Base-by-base conservation (phyloP, 2,797 vertebrate genomes). In the Trichosurus vulpecula region DNA sequence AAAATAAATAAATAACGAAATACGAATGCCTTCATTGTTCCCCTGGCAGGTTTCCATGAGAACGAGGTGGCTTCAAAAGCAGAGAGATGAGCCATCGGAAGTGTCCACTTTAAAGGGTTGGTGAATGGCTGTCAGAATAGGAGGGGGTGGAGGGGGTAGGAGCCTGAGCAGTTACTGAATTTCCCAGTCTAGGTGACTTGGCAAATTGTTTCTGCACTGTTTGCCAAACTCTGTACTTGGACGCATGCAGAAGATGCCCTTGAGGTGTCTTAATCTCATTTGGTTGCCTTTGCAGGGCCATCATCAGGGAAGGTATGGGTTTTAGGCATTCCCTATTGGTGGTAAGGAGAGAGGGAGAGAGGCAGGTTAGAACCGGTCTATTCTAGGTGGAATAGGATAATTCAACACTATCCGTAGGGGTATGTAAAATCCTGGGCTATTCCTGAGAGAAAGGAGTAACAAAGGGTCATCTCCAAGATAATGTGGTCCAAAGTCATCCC, bases 1-100 rank as follows among this genome's bases (percentile, higher is more conserved):
- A 97, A 97, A 97, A 98, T 98, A 98, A 98, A 97, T 98, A 98
- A 98, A 97, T 98, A 98, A 98, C 66, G 0, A 96, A 92, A 93
- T 94, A 94, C 96, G 97, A 98, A 97, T 97, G 97, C 97, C 97
- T 97, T 92, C 95, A 95, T 93, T 98, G 94, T 97, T 95, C 97
- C 95, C 47, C 94, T 96, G 97, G 98, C 97, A 98, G 94, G 52
- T 97, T 97, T 97, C 95, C 58, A 91, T 0, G 0, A 92, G 61
- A 92, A 92, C 66, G 94, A 19, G 90, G 6, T 90, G 47, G 0
- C 54, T 52, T 94, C 29, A 30, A 2, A 31, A 81, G 25, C 47
- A 87, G 93, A 54, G 41, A 92, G 74, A 87, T 87, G 74, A 87
- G 74, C 74, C 74, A 87, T 87, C 74, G 74, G 74, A 87, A 87